phyloP scores from a whole-genome alignment of 2,113 vertebrate species.

The Platichthys flesus region DNA sequence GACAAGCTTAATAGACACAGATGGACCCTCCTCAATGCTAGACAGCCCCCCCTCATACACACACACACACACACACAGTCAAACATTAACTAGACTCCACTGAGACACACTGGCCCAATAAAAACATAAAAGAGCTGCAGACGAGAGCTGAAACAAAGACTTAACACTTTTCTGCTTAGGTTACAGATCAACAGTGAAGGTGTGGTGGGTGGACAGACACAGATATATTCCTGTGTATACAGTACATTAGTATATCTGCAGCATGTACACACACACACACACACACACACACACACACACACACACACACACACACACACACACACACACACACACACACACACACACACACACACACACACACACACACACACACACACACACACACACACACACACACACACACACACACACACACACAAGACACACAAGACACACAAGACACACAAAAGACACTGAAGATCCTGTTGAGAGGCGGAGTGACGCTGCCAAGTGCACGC shows the following conservation, averaged over 20 bases:
- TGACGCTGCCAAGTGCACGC: slow-evolving; percentile 46
- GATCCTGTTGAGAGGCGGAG: slow-evolving; percentile 33
- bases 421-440: no score
- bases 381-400: neutral
- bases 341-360: no score
- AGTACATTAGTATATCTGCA: neutral
- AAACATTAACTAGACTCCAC: slow-evolving; percentile 61
- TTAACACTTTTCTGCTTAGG: neutral
- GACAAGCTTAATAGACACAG: slow-evolving; percentile 23
- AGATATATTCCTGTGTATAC: slow-evolving; percentile 20
- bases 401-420: no score
- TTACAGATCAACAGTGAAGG: slow-evolving; percentile 20
- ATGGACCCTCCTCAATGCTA: slow-evolving; percentile 39
- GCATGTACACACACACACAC: neutral
- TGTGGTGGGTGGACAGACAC: neutral
- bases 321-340: neutral
- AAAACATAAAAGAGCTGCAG: slow-evolving; percentile 46
- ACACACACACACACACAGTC: slow-evolving; percentile 18
- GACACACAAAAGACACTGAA: slow-evolving; percentile 1
- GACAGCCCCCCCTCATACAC: slow-evolving; percentile 21
- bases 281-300: slow-evolving; percentile 1
- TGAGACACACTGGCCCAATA: slow-evolving; percentile 48
- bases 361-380: neutral
- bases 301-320: slow-evolving; percentile 4
- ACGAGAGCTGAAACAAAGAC: slow-evolving; percentile 34